These are phyloP conservation scores for Thalassoma bifasciatum DNA, from an alignment of 2,113 vertebrate genomes.

Conservation along the genomic window DNA sequence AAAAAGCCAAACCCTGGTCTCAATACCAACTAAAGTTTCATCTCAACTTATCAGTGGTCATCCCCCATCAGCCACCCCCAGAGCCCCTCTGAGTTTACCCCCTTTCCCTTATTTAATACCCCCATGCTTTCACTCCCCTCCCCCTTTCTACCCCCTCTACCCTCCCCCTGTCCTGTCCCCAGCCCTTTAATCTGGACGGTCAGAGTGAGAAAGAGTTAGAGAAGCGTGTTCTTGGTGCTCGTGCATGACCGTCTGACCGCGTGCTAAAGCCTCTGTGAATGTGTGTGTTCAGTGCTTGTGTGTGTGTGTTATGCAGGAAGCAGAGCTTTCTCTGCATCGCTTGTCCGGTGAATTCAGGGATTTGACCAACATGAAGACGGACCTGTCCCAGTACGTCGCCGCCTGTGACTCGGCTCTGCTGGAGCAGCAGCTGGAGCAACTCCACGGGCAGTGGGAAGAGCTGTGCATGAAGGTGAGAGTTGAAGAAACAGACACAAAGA, in stretches of 20 bases:
- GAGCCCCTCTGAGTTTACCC: constrained; percentile 42
- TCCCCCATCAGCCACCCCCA: constrained; percentile 39
- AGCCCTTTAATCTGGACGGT: constrained; percentile 85
- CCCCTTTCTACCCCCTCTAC: constrained; percentile 66
- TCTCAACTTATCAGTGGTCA: constrained; percentile 14
- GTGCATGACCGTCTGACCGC: constrained; percentile 49
- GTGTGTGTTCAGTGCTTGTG: constrained; percentile 14
- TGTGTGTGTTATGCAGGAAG: constrained; percentile 87
- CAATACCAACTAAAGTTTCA: constrained; percentile 26
- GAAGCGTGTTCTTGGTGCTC: constrained; percentile 32
- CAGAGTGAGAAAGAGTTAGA: constrained; percentile 65
- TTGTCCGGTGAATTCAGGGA: constrained; percentile 84
- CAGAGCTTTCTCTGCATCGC: constrained; percentile 85
- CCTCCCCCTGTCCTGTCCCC: constrained; percentile 77
- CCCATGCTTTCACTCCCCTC: constrained; percentile 73
- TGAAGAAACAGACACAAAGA: background rate
- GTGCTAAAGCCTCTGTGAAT: background rate
- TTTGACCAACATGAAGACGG: constrained; percentile 85
- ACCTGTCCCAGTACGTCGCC: constrained; percentile 84
- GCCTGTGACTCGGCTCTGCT: constrained; percentile 85
- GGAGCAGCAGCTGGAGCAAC: constrained; percentile 86
- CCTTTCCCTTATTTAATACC: constrained; percentile 80
- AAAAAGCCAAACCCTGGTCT: background rate
- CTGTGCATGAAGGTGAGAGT: constrained; percentile 82
- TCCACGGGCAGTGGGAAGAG: constrained; percentile 87